Evolutionary conservation across 2,888 invertebrate genomes (phyloP), one percentile per base, ranked within the genome.

Genomic region (Fabriciana adippe): DNA sequence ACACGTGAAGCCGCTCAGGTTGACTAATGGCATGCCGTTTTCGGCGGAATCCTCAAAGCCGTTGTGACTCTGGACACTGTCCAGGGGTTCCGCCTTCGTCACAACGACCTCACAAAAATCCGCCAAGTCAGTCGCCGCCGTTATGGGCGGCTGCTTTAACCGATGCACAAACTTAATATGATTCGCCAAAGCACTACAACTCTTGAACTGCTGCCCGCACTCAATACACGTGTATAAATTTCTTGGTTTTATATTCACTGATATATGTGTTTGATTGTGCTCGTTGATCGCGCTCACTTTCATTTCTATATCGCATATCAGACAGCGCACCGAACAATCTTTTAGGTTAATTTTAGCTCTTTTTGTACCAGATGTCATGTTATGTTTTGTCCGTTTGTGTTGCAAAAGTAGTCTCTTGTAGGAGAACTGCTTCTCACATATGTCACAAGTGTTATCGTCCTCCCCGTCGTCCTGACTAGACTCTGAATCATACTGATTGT

Each of bases 21-120:
- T 81, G 50, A 89, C 86, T 11, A 82, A 70, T 18, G 82, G 79
- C 31, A 64, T 68, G 47, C 69, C 69, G 13, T 75, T 74, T 11
- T 67, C 64, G 62, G 71, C 76, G 68, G 80, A 78, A 86, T 86
- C 89, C 87, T 84, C 87, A 79, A 82, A 84, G 90, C 85, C 92
- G 91, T 89, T 91, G 90, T 88, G 90, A 90, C 84, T 86, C 90
- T 90, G 92, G 88, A 87, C 78, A 70, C 74, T 77, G 71, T 90
- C 92, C 90, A 90, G 89, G 79, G 92, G 92, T 86, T 93, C 93
- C 90, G 89, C 82, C 79, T 93, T 93, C 47, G 92, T 89, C 90
- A 93, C 93, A 89, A 93, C 93, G 89, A 93, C 92, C 75, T 93
- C 93, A 88, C 93, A 93, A 91, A 93, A 93, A 90, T 92, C 93